phyloP scores from a whole-genome alignment of 1,140 invertebrate species.

The Panagrolaimus sp. region DNA sequence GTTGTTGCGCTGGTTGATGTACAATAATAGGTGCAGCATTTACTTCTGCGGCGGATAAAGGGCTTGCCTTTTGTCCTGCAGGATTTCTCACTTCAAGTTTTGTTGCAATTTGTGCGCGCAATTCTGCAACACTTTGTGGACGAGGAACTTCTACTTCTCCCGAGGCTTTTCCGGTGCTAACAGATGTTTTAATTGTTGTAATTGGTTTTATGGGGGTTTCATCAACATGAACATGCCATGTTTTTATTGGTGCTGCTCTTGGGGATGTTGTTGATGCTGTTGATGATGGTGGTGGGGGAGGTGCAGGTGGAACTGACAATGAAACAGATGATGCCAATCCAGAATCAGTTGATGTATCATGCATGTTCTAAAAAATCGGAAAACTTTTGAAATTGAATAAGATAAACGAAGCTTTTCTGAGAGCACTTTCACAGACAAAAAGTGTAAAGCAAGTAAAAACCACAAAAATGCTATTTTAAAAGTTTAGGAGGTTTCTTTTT shows the following conservation, averaged over 20 bases:
- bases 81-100: conserved; percentile 13
- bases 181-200: background rate
- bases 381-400: background rate
- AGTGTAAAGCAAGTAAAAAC: background rate
- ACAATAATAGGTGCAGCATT: background rate
- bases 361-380: conserved; percentile 13
- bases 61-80: background rate
- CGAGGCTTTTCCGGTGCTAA: background rate
- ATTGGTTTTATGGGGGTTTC: background rate
- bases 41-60: background rate
- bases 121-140: conserved; percentile 11
- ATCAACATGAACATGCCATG: background rate
- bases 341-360: conserved; percentile 13
- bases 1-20: conserved; percentile 6
- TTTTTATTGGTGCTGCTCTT: background rate
- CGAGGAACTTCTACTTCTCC: conserved; percentile 12
- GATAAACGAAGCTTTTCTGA: no score
- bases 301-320: background rate
- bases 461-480: background rate
- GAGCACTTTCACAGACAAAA: conserved; percentile 4
- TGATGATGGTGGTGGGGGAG: background rate
- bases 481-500: background rate
- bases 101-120: conserved; percentile 13
- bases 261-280: background rate
- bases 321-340: background rate